Percentiles rank a stretch among this genome's conserved stretches.
Evolutionary conservation across 1,140 invertebrate species (phyloP).

Genomic region (Drosophila simulans): DNA sequence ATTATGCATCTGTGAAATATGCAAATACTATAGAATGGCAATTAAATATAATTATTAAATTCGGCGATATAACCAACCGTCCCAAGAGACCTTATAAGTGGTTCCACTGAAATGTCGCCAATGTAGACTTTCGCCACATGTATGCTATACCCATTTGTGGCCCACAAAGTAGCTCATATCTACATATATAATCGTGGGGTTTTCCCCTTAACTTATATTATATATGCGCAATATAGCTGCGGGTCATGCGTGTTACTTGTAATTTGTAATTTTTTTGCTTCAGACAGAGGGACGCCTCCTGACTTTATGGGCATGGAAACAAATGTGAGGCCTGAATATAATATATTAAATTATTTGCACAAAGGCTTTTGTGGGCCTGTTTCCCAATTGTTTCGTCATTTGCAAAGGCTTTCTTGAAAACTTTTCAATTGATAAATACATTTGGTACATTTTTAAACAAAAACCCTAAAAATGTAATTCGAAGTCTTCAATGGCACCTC

Average conservation of each 20-base stretch:
- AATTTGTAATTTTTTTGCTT: neutral
- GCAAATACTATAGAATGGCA: neutral
- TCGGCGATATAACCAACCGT: neutral
- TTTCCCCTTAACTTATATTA: neutral
- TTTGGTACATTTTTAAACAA: neutral
- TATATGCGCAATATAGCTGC: too few species aligned
- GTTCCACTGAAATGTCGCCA: neutral
- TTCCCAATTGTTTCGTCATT: too few species aligned
- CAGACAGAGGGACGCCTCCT: neutral
- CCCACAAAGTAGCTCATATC: neutral
- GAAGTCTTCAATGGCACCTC: neutral
- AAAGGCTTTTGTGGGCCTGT: neutral
- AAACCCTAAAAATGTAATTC: neutral
- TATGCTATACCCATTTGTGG: neutral
- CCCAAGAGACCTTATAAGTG: neutral
- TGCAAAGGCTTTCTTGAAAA: too few species aligned
- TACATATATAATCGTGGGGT: neutral
- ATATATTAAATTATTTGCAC: neutral
- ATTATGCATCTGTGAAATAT: neutral
- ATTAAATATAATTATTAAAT: neutral
- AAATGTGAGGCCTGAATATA: neutral
- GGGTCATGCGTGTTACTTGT: conserved; percentile 3
- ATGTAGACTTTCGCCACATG: neutral
- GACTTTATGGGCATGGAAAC: neutral
- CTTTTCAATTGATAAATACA: neutral